phyloP scores from a whole-genome alignment of 2,113 vertebrate genomes.

The Antechinus flavipes region DNA sequence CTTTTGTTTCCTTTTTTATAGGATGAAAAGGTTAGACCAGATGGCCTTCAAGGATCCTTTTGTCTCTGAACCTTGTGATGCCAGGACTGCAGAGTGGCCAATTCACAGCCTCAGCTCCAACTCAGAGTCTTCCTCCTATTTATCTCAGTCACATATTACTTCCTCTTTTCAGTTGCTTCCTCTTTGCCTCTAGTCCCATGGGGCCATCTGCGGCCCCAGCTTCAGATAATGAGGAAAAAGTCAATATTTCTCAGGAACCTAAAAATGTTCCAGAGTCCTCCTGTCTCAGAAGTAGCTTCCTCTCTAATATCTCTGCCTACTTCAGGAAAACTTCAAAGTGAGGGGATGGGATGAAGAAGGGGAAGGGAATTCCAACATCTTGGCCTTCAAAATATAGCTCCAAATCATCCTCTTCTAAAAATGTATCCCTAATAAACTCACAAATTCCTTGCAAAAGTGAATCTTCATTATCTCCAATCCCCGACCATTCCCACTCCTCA shows the following conservation, averaged over 20 bases:
- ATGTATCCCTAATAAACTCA: neutral
- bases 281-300: neutral
- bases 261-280: neutral
- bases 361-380: neutral
- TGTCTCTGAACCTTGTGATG: neutral
- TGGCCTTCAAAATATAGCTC: neutral
- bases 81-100: neutral
- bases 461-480: neutral
- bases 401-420: neutral
- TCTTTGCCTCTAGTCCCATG: neutral
- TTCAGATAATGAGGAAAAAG: neutral
- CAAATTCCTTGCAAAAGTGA: neutral
- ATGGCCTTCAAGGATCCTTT: neutral
- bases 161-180: constrained; percentile 58
- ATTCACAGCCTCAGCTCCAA: neutral
- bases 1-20: neutral
- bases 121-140: neutral
- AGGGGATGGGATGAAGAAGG: neutral
- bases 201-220: neutral
- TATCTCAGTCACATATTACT: constrained; percentile 48
- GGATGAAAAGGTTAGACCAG: neutral
- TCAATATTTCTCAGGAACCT: neutral
- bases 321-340: neutral
- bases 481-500: too few species aligned
- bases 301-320: neutral